Base-by-base conservation (phyloP, 2,888 invertebrate species). In the Dioctria rufipes region DNA sequence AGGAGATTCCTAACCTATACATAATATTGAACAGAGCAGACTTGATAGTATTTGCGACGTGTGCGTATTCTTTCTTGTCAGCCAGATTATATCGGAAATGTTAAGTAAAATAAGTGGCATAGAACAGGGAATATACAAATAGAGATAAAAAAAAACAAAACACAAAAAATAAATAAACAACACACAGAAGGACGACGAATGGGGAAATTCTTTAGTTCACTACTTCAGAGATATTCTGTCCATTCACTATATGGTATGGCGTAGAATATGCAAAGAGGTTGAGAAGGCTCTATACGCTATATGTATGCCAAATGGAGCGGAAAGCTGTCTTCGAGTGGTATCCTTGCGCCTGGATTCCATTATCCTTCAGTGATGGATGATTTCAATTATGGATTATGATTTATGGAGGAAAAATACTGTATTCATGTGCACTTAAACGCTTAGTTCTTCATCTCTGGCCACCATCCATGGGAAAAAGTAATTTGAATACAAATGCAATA, bases 351-450 rank as follows among this genome's bases (percentile, higher is more conserved):
- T 43, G 58, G 39, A 61, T 43, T 43, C 58, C 46, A 75, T 75
- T 75, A 61, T 75, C 42, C 61, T 39, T 9, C 60, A 61, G 46
- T 75, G 75, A 75, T 75, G 75, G 75, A 75, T 75, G 75, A 60
- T 43, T 61, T 75, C 60, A 75, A 75, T 75, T 60, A 75, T 61
- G 75, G 46, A 43, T 60, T 61, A 61, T 58, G 61, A 75, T 75
- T 58, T 61, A 61, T 75, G 61, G 75, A 54, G 51, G 39, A 71
- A 75, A 75, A 75, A 75, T 75, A 75, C 60, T 75, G 40, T 75
- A 75, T 75, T 75, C 43, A 75, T 75, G 75, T 40, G 75, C 60
- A 42, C 42, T 75, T 39, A 54, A 40, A 54, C 54, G 71, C 39
- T 71, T 51, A 54, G 25, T 25, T 25, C 25, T 51, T 11, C 11